phyloP scores from a whole-genome alignment of 2,113 vertebrate genomes.

The Petrocephalus microphthalmus region DNA sequence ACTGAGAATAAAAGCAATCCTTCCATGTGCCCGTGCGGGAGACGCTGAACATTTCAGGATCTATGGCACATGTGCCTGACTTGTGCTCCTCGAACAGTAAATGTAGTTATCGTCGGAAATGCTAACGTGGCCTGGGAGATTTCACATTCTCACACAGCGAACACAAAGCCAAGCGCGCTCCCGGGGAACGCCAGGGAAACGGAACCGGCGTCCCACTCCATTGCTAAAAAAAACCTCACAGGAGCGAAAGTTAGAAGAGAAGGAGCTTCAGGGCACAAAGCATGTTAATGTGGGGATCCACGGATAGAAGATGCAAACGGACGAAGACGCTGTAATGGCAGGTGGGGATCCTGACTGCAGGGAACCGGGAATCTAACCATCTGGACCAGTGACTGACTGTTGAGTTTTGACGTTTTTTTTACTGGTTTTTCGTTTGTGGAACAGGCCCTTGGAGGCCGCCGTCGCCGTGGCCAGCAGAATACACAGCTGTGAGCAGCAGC shows the following conservation, averaged over 20 bases:
- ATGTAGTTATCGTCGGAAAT: background rate
- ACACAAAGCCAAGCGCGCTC: background rate
- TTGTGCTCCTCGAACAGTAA: background rate
- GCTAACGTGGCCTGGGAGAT: background rate
- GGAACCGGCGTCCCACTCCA: background rate
- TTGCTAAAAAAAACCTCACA: background rate
- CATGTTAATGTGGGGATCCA: constrained; percentile 25
- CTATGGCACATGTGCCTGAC: background rate
- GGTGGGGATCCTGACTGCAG: constrained; percentile 18
- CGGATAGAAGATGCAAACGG: constrained; percentile 33
- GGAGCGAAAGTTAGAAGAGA: constrained; percentile 63
- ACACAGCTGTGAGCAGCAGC: constrained; percentile 69
- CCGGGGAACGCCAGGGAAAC: background rate
- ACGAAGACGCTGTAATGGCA: constrained; percentile 46
- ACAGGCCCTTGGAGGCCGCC: constrained; percentile 13
- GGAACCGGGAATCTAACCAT: background rate
- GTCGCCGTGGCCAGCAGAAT: constrained; percentile 45
- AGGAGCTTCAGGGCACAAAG: constrained; percentile 59
- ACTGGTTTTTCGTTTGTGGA: constrained; percentile 1
- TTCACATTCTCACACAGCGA: background rate
- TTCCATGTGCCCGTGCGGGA: background rate
- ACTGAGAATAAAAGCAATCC: constrained; percentile 13
- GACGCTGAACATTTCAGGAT: background rate
- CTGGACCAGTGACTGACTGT: background rate
- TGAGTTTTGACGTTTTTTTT: constrained; percentile 47